These are phyloP conservation scores for Bothrops jararaca DNA, from an alignment of 2,113 vertebrate species.

Conservation along the genomic window DNA sequence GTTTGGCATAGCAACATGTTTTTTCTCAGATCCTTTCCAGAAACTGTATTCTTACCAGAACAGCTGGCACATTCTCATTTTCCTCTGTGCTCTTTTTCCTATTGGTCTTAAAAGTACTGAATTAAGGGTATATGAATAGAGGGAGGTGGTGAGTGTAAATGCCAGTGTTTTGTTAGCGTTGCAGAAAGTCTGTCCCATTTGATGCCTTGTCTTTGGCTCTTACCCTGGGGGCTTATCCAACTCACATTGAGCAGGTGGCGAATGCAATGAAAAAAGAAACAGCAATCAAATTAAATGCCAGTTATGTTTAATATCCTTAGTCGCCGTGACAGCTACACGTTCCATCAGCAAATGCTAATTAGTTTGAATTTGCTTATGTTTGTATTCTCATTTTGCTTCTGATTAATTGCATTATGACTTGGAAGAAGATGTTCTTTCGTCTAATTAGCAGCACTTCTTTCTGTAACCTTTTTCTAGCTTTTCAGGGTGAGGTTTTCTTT, in stretches of 20 bases:
- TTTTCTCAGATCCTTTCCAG: background rate
- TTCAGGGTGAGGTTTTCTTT: background rate
- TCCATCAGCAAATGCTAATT: conserved; percentile 56
- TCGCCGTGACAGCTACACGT: conserved; percentile 44
- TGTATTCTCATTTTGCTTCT: conserved; percentile 47
- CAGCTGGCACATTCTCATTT: background rate
- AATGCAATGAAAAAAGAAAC: conserved; percentile 49
- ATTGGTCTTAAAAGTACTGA: background rate
- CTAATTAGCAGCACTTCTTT: conserved; percentile 47
- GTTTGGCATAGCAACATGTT: background rate
- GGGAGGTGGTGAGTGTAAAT: background rate
- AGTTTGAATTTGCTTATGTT: conserved; percentile 65
- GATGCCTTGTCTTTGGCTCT: conserved; percentile 37
- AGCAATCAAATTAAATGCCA: conserved; percentile 45
- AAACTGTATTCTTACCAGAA: background rate
- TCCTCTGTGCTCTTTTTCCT: background rate
- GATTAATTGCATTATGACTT: conserved; percentile 50
- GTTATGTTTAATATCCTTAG: conserved; percentile 56
- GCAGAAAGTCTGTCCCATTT: background rate
- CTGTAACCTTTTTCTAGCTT: conserved; percentile 28
- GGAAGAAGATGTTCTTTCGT: conserved; percentile 37
- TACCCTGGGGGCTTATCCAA: conserved; percentile 52
- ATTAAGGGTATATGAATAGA: background rate
- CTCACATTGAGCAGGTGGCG: conserved; percentile 45
- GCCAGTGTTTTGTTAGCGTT: conserved; percentile 32